Percentiles rank a stretch among this genome's conserved stretches.
Conservation (phyloP, 2,113 vertebrate species). For the Numida meleagris region DNA sequence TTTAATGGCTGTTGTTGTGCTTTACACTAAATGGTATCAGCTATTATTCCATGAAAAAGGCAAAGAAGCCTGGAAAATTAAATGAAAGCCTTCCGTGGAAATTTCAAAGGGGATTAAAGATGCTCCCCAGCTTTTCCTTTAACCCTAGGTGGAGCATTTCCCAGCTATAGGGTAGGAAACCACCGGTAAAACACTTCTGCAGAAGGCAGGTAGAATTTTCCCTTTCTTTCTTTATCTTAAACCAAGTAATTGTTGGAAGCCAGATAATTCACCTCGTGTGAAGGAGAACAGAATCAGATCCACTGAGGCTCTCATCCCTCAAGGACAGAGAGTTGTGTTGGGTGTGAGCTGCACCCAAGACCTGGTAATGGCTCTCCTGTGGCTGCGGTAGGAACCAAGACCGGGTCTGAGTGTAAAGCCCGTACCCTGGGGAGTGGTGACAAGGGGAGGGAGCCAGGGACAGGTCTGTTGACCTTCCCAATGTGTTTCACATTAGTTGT, state of each 20-base stretch:
- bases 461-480: slow-evolving; percentile 26
- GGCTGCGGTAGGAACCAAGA: neutral
- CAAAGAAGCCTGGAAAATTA: slow-evolving; percentile 48
- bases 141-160: neutral
- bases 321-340: neutral
- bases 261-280: neutral
- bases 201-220: neutral
- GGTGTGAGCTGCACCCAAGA: neutral
- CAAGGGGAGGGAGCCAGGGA: neutral
- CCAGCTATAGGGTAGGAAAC: neutral
- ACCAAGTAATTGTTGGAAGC: neutral
- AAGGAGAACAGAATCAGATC: neutral
- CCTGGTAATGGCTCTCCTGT: neutral
- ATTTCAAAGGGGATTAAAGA: slow-evolving; percentile 38
- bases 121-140: neutral
- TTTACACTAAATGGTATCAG: slow-evolving; percentile 46
- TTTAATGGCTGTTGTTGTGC: slow-evolving; percentile 63
- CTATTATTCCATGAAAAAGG: slow-evolving; percentile 42
- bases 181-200: neutral
- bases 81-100: slow-evolving; percentile 47
- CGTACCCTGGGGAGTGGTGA: neutral
- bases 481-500: slow-evolving; percentile 70
- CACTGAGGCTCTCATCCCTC: neutral
- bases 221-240: neutral
- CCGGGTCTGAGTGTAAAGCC: neutral